phyloP scores from a whole-genome alignment of 2,888 invertebrate genomes.

The Pegoplata infirma region DNA sequence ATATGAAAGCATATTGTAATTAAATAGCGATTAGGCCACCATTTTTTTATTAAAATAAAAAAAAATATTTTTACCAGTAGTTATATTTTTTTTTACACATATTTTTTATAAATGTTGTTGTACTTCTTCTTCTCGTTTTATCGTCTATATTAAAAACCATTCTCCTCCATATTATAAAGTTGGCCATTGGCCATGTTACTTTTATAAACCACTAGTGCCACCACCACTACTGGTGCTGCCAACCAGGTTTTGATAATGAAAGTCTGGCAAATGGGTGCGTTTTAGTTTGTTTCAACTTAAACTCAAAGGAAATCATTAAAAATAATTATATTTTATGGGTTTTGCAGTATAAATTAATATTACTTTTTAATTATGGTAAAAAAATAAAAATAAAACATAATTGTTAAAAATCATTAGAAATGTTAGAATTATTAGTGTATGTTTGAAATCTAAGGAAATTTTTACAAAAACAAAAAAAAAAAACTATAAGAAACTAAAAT shows the following conservation, averaged over 20 bases:
- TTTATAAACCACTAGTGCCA: constrained; percentile 33
- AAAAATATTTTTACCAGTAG: constrained; percentile 57
- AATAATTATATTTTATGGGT: constrained; percentile 75
- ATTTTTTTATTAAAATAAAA: constrained; percentile 70
- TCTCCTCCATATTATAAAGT: constrained; percentile 51
- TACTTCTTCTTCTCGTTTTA: constrained; percentile 24
- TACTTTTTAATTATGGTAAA: constrained; percentile 62
- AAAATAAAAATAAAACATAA: constrained; percentile 12
- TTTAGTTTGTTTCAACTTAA: constrained; percentile 54
- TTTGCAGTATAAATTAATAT: constrained; percentile 64
- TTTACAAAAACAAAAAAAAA: too few species aligned
- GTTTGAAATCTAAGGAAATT: too few species aligned
- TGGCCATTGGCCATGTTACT: constrained; percentile 58
- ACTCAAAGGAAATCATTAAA: constrained; percentile 76
- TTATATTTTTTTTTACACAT: constrained; percentile 23
- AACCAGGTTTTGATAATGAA: constrained; percentile 50
- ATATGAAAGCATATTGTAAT: constrained; percentile 66
- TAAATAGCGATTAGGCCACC: constrained; percentile 79
- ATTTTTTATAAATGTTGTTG: too few species aligned
- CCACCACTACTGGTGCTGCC: constrained; percentile 24
- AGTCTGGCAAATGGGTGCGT: constrained; percentile 60
- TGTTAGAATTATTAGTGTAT: too few species aligned
- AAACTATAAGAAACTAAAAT: too few species aligned
- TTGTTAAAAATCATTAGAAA: too few species aligned
- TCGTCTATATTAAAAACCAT: constrained; percentile 33